These are phyloP conservation scores for Lutjanus erythropterus DNA, from an alignment of 2,113 vertebrate genomes.

Conservation along the genomic window DNA sequence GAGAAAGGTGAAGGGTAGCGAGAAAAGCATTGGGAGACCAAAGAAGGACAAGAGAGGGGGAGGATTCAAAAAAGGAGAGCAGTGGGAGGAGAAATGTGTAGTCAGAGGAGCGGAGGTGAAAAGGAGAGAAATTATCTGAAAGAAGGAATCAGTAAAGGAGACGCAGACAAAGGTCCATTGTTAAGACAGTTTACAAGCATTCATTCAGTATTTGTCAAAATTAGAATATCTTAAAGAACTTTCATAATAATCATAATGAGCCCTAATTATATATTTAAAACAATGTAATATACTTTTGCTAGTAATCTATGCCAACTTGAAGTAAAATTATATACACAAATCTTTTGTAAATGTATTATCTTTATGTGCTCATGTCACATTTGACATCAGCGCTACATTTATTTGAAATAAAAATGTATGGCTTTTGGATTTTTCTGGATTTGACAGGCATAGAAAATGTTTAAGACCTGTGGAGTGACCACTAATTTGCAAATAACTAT, in stretches of 20 bases:
- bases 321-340: not conserved
- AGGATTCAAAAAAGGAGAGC: slow-evolving; percentile 16
- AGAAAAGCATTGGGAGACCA: not conserved
- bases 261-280: not conserved
- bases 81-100: slow-evolving; percentile 23
- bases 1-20: slow-evolving; percentile 13
- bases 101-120: not conserved
- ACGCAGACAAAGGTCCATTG: not conserved
- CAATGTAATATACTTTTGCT: not conserved
- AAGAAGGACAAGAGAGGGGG: slow-evolving; percentile 2
- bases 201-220: slow-evolving; percentile 20
- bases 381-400: not conserved
- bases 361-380: not conserved
- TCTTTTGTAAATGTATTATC: not conserved
- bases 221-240: not conserved
- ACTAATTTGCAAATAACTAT: not conserved
- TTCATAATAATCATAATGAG: not conserved
- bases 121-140: not conserved
- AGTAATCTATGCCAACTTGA: not conserved
- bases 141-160: not conserved
- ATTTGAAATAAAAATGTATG: not conserved
- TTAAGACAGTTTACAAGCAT: not conserved
- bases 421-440: not conserved
- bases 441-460: not conserved
- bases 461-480: not conserved